A percentile compares a stretch with the other conserved stretches of the same genome.
These are phyloP conservation scores for Hippocampus zosterae DNA, from an alignment of 2,113 vertebrate genomes.

Conservation along the genomic window DNA sequence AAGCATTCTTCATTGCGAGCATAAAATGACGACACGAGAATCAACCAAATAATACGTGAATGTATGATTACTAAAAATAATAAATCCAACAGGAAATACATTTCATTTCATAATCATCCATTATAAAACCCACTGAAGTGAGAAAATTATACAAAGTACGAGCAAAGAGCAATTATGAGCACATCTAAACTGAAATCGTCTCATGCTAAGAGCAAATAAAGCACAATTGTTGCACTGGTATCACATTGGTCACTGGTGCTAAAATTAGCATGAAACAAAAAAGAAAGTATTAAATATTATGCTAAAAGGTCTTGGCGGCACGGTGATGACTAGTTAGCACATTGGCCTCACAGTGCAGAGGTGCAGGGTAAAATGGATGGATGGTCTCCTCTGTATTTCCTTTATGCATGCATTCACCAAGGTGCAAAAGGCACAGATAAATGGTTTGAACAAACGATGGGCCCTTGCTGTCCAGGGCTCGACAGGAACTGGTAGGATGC, in stretches of 20 bases:
- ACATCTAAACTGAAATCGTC: background rate
- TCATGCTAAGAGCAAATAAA: background rate
- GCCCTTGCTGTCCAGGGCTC: constrained; percentile 21
- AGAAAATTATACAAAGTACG: background rate
- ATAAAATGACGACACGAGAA: too few relatives aligned
- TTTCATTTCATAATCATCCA: too few relatives aligned
- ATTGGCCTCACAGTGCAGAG: too few relatives aligned
- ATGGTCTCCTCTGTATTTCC: too few relatives aligned
- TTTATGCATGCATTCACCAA: background rate
- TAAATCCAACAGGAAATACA: too few relatives aligned
- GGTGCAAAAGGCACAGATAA: constrained; percentile 10
- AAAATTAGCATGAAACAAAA: background rate
- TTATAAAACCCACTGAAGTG: background rate
- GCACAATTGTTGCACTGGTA: background rate
- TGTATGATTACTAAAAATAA: too few relatives aligned
- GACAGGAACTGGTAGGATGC: constrained; percentile 45
- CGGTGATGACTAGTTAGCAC: too few relatives aligned
- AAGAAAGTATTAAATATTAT: background rate
- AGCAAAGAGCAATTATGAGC: background rate
- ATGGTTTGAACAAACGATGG: constrained; percentile 33
- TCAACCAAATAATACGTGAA: too few relatives aligned
- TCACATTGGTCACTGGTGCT: background rate
- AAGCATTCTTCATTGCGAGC: too few relatives aligned
- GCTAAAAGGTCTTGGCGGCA: background rate
- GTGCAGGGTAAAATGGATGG: too few relatives aligned